Conservation (phyloP, 2,113 vertebrate genomes). For the Eurypyga helias region DNA sequence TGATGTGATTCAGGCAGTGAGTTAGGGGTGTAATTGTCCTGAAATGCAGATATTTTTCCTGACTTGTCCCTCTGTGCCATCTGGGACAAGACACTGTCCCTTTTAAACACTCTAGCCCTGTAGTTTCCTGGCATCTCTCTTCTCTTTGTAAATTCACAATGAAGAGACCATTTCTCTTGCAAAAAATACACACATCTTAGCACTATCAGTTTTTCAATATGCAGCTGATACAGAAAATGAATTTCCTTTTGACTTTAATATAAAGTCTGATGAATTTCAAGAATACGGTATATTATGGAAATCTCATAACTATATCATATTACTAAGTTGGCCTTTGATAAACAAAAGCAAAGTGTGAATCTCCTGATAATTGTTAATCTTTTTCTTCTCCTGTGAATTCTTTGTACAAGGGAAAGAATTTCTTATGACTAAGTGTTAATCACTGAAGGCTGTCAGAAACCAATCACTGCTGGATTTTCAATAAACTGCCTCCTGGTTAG, state of each 20-base stretch:
- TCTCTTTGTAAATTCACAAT: background rate
- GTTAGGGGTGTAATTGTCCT: background rate
- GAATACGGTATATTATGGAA: background rate
- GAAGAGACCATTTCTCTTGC: background rate
- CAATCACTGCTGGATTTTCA: background rate
- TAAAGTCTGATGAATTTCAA: background rate
- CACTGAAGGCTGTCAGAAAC: background rate
- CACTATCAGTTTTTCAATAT: accelerated
- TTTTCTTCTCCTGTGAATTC: background rate
- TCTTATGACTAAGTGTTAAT: background rate
- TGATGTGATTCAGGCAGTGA: background rate
- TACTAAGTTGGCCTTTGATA: background rate
- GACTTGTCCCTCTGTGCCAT: background rate
- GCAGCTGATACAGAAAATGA: background rate
- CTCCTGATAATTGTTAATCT: background rate
- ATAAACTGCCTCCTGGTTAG: background rate
- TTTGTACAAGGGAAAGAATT: background rate
- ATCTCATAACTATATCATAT: background rate
- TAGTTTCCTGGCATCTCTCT: background rate
- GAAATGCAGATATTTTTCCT: background rate
- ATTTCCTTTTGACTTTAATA: background rate
- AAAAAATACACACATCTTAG: background rate
- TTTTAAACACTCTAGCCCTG: background rate
- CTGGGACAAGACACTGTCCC: background rate
- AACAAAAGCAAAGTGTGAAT: background rate